A percentile compares a stretch with the other conserved stretches of the same genome.
These are phyloP conservation scores for Cheilosia scutellata DNA, from an alignment of 2,888 invertebrate genomes.

Conservation along the genomic window DNA sequence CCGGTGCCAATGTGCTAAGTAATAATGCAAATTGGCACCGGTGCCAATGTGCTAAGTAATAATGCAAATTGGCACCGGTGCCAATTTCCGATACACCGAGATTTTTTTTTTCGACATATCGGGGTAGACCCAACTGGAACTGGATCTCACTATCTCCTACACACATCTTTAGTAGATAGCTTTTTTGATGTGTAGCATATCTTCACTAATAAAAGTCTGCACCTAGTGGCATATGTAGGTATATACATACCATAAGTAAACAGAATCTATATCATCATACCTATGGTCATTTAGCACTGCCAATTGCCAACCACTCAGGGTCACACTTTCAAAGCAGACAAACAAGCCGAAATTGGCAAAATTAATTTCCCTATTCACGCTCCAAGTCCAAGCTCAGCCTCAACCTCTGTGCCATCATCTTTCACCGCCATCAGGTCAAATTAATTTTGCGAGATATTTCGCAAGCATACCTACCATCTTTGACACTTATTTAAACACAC, in stretches of 20 bases:
- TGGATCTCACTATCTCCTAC: too few species aligned
- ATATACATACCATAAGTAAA: not conserved
- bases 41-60: too few species aligned
- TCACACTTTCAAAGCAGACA: conserved; percentile 49
- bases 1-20: too few species aligned
- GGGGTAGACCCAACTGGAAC: too few species aligned
- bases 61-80: too few species aligned
- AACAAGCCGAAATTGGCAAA: conserved; percentile 43
- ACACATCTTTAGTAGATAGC: too few species aligned
- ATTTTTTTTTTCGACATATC: too few species aligned
- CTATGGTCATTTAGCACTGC: not conserved
- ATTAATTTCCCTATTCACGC: conserved; percentile 55
- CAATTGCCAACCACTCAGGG: conserved; percentile 48
- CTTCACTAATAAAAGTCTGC: not conserved
- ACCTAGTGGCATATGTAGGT: not conserved
- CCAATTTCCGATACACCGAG: too few species aligned
- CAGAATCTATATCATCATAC: conserved; percentile 9
- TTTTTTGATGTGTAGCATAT: too few species aligned
- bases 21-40: too few species aligned
- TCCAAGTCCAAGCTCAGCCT: not conserved
- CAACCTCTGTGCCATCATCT: conserved; percentile 43
- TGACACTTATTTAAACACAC: conserved; percentile 74
- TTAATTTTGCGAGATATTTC: conserved; percentile 64
- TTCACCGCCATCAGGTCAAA: conserved; percentile 63
- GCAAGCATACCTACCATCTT: conserved; percentile 47